Evolutionary conservation across 2,113 vertebrate genomes (phyloP), one percentile per base, ranked within the genome.

Genomic region (Mungos mungo): DNA sequence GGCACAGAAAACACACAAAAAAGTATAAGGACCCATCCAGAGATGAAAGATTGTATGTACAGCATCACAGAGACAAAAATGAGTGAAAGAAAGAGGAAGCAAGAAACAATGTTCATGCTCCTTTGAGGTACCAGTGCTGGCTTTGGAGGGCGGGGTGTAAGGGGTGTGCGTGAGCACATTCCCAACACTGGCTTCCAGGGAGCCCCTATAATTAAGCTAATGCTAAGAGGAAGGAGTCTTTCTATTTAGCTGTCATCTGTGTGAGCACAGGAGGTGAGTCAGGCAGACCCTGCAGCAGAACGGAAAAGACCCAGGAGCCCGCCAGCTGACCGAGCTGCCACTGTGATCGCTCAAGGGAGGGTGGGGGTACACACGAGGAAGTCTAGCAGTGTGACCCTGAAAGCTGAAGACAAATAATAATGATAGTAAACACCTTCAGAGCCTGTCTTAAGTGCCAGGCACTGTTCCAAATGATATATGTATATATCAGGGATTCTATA

Each of bases 181-280:
- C 79, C 66, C 54, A 72, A 90, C 27, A 33, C 47, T 68, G 60
- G 9, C 10, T 68, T 33, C 18, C 0, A 89, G 96, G 93, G 89
- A 95, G 65, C 69, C 93, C 96, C 93, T 96, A 93, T 93, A 96
- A 97, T 97, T 90, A 98, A 96, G 89, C 92, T 95, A 93, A 97
- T 92, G 35, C 91, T 57, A 63, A 89, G 69, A 97, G 95, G 95
- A 97, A 98, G 60, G 87, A 96, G 93, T 50, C 69, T 89, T 94
- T 88, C 31, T 76, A 95, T 90, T 96, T 81, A 92, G 89, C 92
- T 84, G 96, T 90, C 97, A 92, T 87, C 74, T 77, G 35, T 25
- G 0, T 31, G 82, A 95, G 72, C 57, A 19, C 9, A 41, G 65
- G 77, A 86, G 66, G 86, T 82, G 79, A 93, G 87, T 41, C 92